Conservation (phyloP, 1,140 invertebrate species). For the Plutomurus gul region DNA sequence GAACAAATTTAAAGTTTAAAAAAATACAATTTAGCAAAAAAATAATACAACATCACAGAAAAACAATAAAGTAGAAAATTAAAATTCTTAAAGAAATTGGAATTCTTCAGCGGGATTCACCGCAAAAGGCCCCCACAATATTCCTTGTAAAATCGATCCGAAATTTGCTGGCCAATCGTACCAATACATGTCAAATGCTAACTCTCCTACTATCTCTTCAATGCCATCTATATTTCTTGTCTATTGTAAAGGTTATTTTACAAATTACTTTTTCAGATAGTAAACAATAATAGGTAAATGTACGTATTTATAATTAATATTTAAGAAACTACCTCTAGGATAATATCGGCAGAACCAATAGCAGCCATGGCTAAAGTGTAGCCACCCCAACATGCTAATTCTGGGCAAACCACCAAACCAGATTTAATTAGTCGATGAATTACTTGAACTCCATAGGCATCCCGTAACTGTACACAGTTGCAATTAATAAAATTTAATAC, state of each 20-base stretch:
- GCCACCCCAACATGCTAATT: constrained; percentile 38
- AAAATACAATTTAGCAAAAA: too few relatives aligned
- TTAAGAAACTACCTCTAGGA: constrained; percentile 8
- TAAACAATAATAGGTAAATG: too few relatives aligned
- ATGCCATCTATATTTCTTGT: constrained; percentile 1
- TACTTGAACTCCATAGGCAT: constrained; percentile 29
- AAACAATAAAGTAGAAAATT: constrained; percentile 2
- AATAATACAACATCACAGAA: too few relatives aligned
- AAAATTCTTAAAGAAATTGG: constrained; percentile 3
- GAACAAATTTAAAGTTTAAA: too few relatives aligned
- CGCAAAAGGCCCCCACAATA: constrained; percentile 43
- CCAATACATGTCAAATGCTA: constrained; percentile 46
- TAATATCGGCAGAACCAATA: constrained; percentile 18
- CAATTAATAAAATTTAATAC: too few relatives aligned
- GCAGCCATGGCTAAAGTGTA: constrained; percentile 34
- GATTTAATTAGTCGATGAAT: constrained; percentile 6
- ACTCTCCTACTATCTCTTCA: constrained; percentile 42
- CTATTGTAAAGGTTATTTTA: too few relatives aligned
- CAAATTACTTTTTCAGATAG: too few relatives aligned
- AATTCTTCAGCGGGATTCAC: constrained; percentile 34
- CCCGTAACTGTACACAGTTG: not conserved
- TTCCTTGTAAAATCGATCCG: constrained; percentile 45
- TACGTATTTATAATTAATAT: not conserved
- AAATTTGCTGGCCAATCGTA: constrained; percentile 49
- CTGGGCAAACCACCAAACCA: not conserved